Conservation (phyloP, 35 echinoderm and acorn worm species). For the Strongylocentrotus purpuratus region DNA sequence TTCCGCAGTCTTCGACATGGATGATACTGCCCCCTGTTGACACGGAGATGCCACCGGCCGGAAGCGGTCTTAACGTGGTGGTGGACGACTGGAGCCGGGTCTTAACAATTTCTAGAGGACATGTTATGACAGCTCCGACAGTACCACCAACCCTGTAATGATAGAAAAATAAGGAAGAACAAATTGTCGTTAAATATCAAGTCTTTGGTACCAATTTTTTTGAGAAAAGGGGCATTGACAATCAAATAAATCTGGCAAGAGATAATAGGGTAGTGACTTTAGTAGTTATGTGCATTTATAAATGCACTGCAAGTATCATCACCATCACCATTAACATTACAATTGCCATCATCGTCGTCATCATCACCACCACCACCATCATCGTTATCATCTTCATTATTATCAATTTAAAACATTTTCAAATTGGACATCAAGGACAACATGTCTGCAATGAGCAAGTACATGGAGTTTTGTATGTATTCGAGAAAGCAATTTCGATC, state of each 20-base stretch:
- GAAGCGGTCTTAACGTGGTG: slow-evolving; percentile 61
- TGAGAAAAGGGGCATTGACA: neutral
- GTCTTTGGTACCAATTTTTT: neutral
- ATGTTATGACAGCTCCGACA: slow-evolving; percentile 82
- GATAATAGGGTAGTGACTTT: too few relatives aligned
- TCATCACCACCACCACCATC: too few relatives aligned
- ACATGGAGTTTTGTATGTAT: too few relatives aligned
- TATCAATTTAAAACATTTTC: neutral
- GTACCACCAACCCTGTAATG: slow-evolving; percentile 76
- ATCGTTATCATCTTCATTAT: neutral
- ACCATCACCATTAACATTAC: too few relatives aligned
- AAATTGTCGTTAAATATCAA: neutral
- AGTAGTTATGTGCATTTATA: too few relatives aligned
- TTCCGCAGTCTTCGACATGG: slow-evolving; percentile 48
- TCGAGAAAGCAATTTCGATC: too few relatives aligned
- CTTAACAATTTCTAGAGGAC: slow-evolving; percentile 96
- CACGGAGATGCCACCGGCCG: neutral
- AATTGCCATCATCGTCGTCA: too few relatives aligned
- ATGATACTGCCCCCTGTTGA: slow-evolving; percentile 49
- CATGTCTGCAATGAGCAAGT: too few relatives aligned
- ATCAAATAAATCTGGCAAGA: neutral
- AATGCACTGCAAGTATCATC: too few relatives aligned
- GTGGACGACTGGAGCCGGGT: slow-evolving; percentile 88
- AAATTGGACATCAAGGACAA: too few relatives aligned
- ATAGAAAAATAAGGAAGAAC: slow-evolving; percentile 8